Evolutionary conservation across 2,797 vertebrate species (phyloP).

Genomic region (Cygnus olor): DNA sequence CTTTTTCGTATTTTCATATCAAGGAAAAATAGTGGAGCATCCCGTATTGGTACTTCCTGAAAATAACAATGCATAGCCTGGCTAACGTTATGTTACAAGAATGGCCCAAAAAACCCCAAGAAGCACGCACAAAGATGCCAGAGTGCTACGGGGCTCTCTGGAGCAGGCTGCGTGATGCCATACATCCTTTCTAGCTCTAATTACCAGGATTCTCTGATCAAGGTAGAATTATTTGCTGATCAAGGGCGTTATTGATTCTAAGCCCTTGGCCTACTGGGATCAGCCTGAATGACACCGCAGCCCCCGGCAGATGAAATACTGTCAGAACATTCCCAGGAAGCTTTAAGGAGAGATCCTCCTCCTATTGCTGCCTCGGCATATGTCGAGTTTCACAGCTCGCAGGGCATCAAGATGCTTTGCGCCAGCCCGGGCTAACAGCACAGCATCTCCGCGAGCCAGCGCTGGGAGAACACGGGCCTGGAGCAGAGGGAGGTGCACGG

Average conservation of each 20-base stretch:
- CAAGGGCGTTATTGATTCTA: conserved; percentile 18
- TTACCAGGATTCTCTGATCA: conserved; percentile 48
- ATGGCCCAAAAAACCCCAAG: neutral
- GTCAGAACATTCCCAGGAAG: conserved; percentile 7
- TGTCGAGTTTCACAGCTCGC: conserved; percentile 3
- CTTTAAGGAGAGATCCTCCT: neutral
- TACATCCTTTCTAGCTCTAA: neutral
- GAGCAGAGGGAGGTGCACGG: neutral
- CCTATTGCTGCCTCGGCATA: neutral
- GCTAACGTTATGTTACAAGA: fast-evolving
- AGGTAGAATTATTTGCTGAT: conserved; percentile 45
- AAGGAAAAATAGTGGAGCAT: neutral
- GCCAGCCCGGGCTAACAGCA: conserved; percentile 32
- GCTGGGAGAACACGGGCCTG: neutral
- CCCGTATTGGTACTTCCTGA: neutral
- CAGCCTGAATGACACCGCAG: neutral
- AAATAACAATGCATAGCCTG: neutral
- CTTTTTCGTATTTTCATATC: fast-evolving
- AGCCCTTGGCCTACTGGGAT: neutral
- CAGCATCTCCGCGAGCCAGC: neutral
- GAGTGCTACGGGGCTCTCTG: neutral
- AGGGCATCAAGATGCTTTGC: conserved; percentile 18
- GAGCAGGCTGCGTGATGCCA: neutral
- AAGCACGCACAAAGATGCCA: neutral
- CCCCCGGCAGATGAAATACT: neutral